Evolutionary conservation across 2,113 vertebrate genomes (phyloP).

Genomic region (Onychostruthus taczanowskii): DNA sequence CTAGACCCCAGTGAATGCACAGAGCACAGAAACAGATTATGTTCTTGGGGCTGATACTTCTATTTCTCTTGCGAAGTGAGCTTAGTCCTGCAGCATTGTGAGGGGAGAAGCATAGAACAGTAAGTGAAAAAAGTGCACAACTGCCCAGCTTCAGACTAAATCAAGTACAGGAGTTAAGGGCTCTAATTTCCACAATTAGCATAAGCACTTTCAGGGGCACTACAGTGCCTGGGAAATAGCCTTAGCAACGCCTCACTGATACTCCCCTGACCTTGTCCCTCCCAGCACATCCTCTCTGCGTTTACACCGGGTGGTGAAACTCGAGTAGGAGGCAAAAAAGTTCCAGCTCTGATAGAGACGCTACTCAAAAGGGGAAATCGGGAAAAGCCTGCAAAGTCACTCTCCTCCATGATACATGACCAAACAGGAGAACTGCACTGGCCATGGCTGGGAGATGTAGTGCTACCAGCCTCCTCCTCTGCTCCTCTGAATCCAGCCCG

Average conservation of each 20-base stretch:
- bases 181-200: conserved; percentile 5
- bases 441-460: neutral
- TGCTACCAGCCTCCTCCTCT: neutral
- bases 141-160: neutral
- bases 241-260: neutral
- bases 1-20: neutral
- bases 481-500: neutral
- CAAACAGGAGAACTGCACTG: neutral
- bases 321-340: neutral
- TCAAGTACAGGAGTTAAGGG: neutral
- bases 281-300: conserved; percentile 4
- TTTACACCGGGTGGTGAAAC: neutral
- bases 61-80: neutral
- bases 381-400: neutral
- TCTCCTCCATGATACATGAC: neutral
- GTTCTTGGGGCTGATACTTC: neutral
- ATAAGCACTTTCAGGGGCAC: neutral
- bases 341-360: neutral
- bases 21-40: neutral
- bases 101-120: neutral
- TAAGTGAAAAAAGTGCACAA: neutral
- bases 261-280: conserved; percentile 18
- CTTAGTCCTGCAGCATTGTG: neutral
- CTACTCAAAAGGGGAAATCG: neutral
- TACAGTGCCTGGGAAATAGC: neutral